These are phyloP conservation scores for Peromyscus polionotus DNA, from an alignment of 2,113 vertebrate genomes.

Conservation along the genomic window DNA sequence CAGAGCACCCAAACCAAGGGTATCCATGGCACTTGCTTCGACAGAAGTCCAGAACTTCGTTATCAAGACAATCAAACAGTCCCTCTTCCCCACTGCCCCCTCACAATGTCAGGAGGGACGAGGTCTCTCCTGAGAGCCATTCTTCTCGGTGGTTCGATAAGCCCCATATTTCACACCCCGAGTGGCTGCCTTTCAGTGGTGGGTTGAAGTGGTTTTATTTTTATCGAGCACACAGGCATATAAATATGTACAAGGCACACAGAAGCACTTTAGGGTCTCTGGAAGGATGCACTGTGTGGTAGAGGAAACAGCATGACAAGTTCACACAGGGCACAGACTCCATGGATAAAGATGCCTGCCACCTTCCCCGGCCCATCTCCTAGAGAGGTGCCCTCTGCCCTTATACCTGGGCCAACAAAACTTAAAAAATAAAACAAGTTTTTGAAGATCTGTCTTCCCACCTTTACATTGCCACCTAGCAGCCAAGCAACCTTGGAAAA, in stretches of 20 bases:
- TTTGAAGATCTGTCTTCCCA: neutral
- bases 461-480: neutral
- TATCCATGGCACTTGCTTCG: neutral
- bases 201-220: slow-evolving; percentile 82
- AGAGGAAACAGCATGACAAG: neutral
- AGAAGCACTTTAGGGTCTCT: slow-evolving; percentile 74
- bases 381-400: accelerated
- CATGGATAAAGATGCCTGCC: accelerated
- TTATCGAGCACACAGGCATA: slow-evolving; percentile 68
- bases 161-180: slow-evolving; percentile 71
- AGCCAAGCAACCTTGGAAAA: neutral
- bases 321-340: neutral
- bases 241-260: slow-evolving; percentile 75
- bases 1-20: neutral
- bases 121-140: neutral
- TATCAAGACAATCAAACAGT: neutral
- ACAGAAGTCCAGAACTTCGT: neutral
- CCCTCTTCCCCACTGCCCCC: slow-evolving; percentile 19
- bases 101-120: slow-evolving; percentile 35
- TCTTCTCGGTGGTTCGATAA: slow-evolving; percentile 28
- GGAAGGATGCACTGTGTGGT: neutral
- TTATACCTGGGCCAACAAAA: neutral
- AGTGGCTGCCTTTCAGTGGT: slow-evolving; percentile 71
- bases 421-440: neutral
- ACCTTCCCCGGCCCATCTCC: accelerated